Evolutionary conservation across 2,797 vertebrate genomes (phyloP).

Genomic region (Oreortyx pictus): DNA sequence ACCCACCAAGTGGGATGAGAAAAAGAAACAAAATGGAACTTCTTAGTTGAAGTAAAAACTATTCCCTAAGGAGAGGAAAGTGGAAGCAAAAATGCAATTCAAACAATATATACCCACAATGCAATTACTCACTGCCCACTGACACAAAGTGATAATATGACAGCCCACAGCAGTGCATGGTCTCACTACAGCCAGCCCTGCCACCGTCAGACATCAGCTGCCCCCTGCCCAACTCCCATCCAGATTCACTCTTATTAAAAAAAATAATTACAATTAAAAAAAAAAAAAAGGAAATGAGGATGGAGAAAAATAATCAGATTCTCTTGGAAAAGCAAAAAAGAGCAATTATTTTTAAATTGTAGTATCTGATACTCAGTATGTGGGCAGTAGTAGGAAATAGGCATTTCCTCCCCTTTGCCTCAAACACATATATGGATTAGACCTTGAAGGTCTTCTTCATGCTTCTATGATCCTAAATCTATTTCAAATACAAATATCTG

Average conservation of each 20-base stretch:
- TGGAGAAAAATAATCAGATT: not conserved
- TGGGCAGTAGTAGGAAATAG: not conserved
- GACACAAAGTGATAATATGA: too few species aligned
- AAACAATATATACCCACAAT: too few species aligned
- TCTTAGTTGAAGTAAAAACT: too few species aligned
- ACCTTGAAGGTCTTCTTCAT: not conserved
- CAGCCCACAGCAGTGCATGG: too few species aligned
- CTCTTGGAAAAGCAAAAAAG: not conserved
- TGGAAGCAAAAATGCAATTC: too few species aligned
- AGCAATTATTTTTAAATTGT: not conserved
- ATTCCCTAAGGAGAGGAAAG: too few species aligned
- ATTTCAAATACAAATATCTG: accelerated
- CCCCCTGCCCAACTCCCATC: not conserved
- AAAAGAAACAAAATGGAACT: too few species aligned
- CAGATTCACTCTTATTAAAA: not conserved
- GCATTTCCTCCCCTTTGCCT: not conserved
- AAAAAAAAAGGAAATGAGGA: not conserved
- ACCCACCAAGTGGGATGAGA: too few species aligned
- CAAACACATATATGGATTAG: not conserved
- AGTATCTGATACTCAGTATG: not conserved
- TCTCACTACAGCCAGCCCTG: too few species aligned
- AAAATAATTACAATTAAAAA: not conserved
- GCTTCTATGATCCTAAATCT: too few species aligned
- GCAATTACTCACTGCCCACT: too few species aligned
- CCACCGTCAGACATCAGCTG: too few species aligned